Percentiles rank a stretch among this genome's conserved stretches.
phyloP scores from a whole-genome alignment of 2,113 vertebrate genomes.

The Grallaria varia region DNA sequence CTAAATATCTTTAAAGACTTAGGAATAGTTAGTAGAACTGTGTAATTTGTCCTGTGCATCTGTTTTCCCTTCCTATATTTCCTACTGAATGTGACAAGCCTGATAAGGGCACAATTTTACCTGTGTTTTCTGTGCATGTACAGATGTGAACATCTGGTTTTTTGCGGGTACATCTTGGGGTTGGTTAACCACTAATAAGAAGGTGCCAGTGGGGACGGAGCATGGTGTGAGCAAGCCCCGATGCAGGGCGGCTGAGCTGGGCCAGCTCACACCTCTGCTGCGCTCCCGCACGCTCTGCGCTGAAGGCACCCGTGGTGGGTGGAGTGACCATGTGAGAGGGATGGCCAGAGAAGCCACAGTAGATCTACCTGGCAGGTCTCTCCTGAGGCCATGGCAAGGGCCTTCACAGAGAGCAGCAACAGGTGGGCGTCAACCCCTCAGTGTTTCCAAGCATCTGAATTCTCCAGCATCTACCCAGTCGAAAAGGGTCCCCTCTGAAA shows the following conservation, averaged over 20 bases:
- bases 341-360: background rate
- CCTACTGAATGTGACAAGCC: background rate
- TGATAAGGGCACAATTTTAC: background rate
- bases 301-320: background rate
- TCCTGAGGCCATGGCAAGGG: background rate
- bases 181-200: background rate
- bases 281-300: background rate
- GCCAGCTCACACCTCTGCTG: background rate
- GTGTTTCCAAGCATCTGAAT: background rate
- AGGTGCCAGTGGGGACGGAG: background rate
- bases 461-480: background rate
- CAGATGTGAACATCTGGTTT: background rate
- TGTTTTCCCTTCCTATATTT: background rate
- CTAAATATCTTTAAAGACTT: background rate
- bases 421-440: background rate
- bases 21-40: background rate
- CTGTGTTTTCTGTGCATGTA: background rate
- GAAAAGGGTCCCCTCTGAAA: background rate
- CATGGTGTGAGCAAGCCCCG: accelerated
- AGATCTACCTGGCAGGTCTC: background rate
- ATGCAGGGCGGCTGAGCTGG: accelerated
- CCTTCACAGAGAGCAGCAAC: background rate
- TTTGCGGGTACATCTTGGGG: background rate
- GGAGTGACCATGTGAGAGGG: accelerated
- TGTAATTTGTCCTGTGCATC: background rate